phyloP scores from a whole-genome alignment of 2,797 vertebrate species.

The Sebastes kiyomatsui region DNA sequence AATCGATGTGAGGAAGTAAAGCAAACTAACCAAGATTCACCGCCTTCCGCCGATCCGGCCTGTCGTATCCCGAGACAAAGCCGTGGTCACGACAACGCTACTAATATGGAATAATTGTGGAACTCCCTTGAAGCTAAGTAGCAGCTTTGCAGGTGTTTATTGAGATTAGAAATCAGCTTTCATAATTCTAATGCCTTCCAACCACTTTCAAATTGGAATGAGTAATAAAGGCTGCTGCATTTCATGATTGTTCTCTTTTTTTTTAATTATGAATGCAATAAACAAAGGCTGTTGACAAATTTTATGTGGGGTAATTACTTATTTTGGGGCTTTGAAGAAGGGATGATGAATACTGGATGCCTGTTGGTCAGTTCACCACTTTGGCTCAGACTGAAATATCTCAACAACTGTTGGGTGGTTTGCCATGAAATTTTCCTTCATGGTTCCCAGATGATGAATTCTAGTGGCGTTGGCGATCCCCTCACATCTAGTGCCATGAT shows the following conservation, averaged over 20 bases:
- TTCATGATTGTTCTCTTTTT: slow-evolving; percentile 33
- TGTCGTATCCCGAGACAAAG: slow-evolving; percentile 41
- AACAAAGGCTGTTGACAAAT: slow-evolving; percentile 42
- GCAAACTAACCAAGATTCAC: slow-evolving; percentile 50
- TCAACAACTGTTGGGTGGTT: background rate
- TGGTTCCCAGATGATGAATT: background rate
- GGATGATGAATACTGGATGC: background rate
- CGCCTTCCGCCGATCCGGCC: slow-evolving; percentile 22
- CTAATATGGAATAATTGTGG: slow-evolving; percentile 52
- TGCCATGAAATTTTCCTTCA: background rate
- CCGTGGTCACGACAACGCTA: slow-evolving; percentile 27
- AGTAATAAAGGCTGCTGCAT: slow-evolving; percentile 57
- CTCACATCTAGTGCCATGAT: background rate
- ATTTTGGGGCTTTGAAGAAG: slow-evolving; percentile 1
- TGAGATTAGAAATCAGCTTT: slow-evolving; percentile 64
- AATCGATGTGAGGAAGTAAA: slow-evolving; percentile 50
- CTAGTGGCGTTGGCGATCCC: background rate
- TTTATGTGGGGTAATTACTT: slow-evolving; percentile 25
- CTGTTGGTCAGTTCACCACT: background rate
- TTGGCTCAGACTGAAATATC: background rate
- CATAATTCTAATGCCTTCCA: slow-evolving; percentile 60
- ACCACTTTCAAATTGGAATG: slow-evolving; percentile 68
- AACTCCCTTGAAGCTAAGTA: slow-evolving; percentile 59
- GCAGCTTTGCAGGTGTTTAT: slow-evolving; percentile 69
- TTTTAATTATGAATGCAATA: slow-evolving; percentile 57